These are phyloP conservation scores for Micropoecilia bifurca DNA, from an alignment of 2,797 vertebrate genomes.

Conservation along the genomic window DNA sequence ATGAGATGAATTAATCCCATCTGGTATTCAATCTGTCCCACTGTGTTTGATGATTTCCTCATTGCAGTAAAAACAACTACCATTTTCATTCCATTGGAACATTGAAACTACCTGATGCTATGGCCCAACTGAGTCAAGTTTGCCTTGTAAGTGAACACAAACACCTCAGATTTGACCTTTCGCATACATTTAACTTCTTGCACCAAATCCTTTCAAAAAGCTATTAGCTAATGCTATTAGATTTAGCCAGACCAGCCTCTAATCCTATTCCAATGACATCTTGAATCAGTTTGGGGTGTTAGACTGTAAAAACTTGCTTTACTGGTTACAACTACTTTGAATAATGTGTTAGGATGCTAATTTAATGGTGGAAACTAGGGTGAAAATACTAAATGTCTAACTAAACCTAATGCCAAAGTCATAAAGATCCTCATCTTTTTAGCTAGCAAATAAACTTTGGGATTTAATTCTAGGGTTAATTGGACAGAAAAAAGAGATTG, in stretches of 20 bases:
- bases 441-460: not conserved
- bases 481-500: not conserved
- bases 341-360: constrained; percentile 1
- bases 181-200: not conserved
- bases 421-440: not conserved
- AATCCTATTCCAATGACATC: not conserved
- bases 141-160: not conserved
- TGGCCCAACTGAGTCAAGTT: not conserved
- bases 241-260: not conserved
- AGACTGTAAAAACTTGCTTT: not conserved
- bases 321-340: not conserved
- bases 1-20: constrained; percentile 7
- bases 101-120: not conserved
- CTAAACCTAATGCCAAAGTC: not conserved
- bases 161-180: not conserved
- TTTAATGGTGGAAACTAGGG: not conserved
- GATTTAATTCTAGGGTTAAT: not conserved
- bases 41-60: constrained; percentile 6
- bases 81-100: not conserved
- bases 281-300: not conserved
- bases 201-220: not conserved
- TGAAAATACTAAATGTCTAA: not conserved
- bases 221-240: not conserved
- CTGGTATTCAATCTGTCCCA: constrained; percentile 7
- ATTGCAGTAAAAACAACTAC: constrained; percentile 9